Conservation (phyloP, 2,797 vertebrate genomes). For the Phaenicophaeus curvirostris region DNA sequence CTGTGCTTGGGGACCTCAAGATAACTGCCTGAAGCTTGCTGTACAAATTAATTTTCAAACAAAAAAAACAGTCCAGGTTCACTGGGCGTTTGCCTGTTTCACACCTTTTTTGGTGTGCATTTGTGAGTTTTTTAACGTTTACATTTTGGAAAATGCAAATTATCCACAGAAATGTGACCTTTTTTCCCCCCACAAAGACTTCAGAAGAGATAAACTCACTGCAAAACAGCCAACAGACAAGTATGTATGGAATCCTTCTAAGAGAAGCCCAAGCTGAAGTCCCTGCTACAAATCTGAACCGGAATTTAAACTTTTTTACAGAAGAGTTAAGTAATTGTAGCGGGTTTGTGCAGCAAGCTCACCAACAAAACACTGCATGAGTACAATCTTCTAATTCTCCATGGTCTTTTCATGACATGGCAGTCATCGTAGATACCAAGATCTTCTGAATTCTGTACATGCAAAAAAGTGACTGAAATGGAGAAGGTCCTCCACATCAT, state of each 20-base stretch:
- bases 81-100: neutral
- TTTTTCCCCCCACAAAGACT: neutral
- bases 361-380: neutral
- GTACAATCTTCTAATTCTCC: neutral
- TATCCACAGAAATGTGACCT: neutral
- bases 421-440: neutral
- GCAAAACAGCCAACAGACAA: neutral
- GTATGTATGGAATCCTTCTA: neutral
- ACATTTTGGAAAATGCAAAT: neutral
- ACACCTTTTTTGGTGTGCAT: neutral
- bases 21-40: neutral
- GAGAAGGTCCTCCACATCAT: neutral
- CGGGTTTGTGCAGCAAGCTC: neutral
- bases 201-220: neutral
- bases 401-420: neutral
- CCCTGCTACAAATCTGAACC: neutral
- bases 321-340: neutral
- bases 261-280: neutral
- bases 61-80: neutral
- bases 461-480: neutral
- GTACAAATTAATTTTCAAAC: neutral
- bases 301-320: neutral
- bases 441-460: neutral
- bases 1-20: neutral
- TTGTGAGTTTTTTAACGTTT: neutral